Conservation (phyloP, 2,113 vertebrate species). For the Gallinago undulata region DNA sequence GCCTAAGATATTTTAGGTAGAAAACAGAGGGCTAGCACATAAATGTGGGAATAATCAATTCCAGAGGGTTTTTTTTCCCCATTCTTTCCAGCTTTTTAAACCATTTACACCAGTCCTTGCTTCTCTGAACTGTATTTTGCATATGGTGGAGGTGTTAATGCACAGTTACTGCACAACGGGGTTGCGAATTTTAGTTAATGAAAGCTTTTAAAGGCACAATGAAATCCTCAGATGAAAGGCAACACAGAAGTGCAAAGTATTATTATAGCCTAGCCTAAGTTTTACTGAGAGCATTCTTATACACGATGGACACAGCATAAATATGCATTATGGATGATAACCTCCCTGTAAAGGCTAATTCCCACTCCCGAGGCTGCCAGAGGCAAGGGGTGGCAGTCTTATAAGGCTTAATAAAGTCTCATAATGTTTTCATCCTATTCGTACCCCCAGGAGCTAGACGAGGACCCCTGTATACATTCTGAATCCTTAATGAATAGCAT, state of each 20-base stretch:
- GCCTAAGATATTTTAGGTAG: neutral
- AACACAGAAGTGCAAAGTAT: slow-evolving; percentile 43
- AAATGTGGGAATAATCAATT: neutral
- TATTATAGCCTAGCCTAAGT: slow-evolving; percentile 48
- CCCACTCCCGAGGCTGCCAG: slow-evolving; percentile 22
- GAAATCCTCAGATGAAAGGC: slow-evolving; percentile 40
- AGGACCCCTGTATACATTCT: neutral
- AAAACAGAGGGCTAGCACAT: neutral
- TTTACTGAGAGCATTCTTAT: slow-evolving; percentile 41
- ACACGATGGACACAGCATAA: slow-evolving; percentile 30
- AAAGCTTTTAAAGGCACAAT: slow-evolving; percentile 60
- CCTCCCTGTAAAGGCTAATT: slow-evolving; percentile 13
- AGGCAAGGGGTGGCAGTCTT: slow-evolving; percentile 3
- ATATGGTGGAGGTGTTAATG: slow-evolving; percentile 52
- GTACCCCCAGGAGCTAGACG: neutral
- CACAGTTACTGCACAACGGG: slow-evolving; percentile 30
- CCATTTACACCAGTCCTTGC: slow-evolving; percentile 18
- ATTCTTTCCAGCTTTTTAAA: slow-evolving; percentile 45
- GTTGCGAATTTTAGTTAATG: slow-evolving; percentile 63
- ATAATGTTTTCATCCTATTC: slow-evolving; percentile 9
- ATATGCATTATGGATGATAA: slow-evolving; percentile 27
- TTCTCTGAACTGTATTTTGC: slow-evolving; percentile 38
- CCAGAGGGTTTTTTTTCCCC: neutral
- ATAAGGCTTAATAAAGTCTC: slow-evolving; percentile 24
- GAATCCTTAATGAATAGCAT: slow-evolving; percentile 7